A percentile compares a stretch with the other conserved stretches of the same genome.
Conservation (phyloP, 2,888 invertebrate genomes). For the Cerastoderma edule region DNA sequence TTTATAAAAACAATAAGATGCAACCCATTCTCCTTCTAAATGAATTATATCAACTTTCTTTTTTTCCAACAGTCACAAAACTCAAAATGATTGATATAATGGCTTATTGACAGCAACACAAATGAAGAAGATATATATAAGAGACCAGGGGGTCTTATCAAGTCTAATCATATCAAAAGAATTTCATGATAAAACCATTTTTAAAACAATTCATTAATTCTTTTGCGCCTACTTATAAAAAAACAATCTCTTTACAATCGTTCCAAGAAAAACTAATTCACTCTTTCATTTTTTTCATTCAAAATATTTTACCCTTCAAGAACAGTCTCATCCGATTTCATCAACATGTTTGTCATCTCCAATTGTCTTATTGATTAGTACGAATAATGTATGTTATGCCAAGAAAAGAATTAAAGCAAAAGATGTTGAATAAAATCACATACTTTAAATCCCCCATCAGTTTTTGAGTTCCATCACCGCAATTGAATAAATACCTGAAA, state of each 20-base stretch:
- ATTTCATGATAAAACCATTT: no score
- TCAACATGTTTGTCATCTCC: no score
- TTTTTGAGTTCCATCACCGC: constrained; percentile 19
- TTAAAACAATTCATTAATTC: no score
- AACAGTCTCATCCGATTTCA: background rate
- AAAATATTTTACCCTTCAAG: background rate
- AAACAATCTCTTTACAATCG: no score
- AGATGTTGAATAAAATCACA: no score
- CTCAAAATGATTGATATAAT: background rate
- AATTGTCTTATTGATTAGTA: no score
- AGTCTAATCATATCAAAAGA: background rate
- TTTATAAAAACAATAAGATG: background rate
- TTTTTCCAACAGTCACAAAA: background rate
- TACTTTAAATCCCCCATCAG: background rate
- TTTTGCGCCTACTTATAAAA: no score
- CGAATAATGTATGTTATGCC: no score
- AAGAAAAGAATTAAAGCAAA: no score
- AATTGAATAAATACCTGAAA: constrained; percentile 23
- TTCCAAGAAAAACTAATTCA: no score
- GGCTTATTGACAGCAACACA: background rate
- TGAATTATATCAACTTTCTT: background rate
- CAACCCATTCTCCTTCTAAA: background rate
- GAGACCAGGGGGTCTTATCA: background rate
- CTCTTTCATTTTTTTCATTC: no score
- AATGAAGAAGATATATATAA: background rate